phyloP scores from a whole-genome alignment of 2,888 invertebrate species.

The Hydropsyche betteni region DNA sequence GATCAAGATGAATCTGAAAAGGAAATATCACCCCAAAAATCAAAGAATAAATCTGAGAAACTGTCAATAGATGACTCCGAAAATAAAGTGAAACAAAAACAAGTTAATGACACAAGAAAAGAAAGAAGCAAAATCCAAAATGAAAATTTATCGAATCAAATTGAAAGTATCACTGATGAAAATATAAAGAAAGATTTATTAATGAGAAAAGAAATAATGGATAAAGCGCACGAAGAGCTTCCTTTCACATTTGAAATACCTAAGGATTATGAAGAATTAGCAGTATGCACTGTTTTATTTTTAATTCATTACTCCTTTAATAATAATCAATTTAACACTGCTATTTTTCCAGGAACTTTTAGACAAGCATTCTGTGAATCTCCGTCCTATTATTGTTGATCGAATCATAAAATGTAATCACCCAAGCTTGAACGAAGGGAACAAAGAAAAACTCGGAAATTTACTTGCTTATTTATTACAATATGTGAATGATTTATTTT shows the following conservation, averaged over 20 bases:
- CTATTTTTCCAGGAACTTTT: slow-evolving; percentile 65
- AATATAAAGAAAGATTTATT: slow-evolving; percentile 57
- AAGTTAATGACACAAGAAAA: neutral
- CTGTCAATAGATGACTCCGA: slow-evolving; percentile 4
- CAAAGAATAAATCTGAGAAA: slow-evolving; percentile 14
- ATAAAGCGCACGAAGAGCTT: slow-evolving; percentile 67
- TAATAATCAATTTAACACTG: neutral
- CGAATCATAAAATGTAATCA: slow-evolving; percentile 89
- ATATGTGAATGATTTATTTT: slow-evolving; percentile 75
- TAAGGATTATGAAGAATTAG: slow-evolving; percentile 69
- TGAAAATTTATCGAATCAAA: neutral
- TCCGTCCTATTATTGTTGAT: slow-evolving; percentile 78
- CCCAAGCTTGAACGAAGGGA: slow-evolving; percentile 79
- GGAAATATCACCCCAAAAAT: slow-evolving; percentile 44
- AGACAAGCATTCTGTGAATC: slow-evolving; percentile 67
- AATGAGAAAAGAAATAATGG: slow-evolving; percentile 62
- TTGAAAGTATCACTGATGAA: slow-evolving; percentile 39
- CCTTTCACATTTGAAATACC: slow-evolving; percentile 70
- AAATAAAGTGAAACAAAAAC: neutral
- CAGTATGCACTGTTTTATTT: slow-evolving; percentile 37
- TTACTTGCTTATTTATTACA: slow-evolving; percentile 82
- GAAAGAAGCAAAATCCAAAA: slow-evolving; percentile 17
- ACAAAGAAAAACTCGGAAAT: slow-evolving; percentile 78
- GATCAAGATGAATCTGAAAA: slow-evolving; percentile 47
- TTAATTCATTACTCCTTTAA: neutral